A percentile compares a stretch with the other conserved stretches of the same genome.
These are phyloP conservation scores for Apistogramma diplotaenia DNA, from an alignment of 2,113 vertebrate species.

Conservation along the genomic window DNA sequence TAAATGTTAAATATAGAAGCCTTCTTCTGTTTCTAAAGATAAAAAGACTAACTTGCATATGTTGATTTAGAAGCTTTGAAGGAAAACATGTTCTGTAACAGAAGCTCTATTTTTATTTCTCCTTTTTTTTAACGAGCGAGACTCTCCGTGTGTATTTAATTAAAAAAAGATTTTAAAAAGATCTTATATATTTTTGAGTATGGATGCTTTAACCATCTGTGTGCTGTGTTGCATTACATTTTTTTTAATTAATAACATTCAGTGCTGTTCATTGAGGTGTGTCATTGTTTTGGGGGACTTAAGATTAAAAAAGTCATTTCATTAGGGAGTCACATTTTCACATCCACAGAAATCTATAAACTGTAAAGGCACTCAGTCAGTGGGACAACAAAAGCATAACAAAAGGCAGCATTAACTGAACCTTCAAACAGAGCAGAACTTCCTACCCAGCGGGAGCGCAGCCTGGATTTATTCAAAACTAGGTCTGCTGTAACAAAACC, in stretches of 20 bases:
- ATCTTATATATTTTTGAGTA: background rate
- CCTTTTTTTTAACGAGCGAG: no score
- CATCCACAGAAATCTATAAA: background rate
- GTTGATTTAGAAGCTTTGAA: no score
- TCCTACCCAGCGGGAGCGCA: slow-evolving; percentile 14
- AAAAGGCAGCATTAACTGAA: slow-evolving; percentile 16
- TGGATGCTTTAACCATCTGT: background rate
- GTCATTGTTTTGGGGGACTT: no score
- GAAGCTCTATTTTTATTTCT: no score
- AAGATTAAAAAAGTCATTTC: background rate
- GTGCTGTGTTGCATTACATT: accelerated
- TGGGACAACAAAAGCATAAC: background rate
- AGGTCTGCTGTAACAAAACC: slow-evolving; percentile 52
- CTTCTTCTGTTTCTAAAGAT: background rate
- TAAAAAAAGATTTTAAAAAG: no score
- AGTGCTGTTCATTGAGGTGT: no score
- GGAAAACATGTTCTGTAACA: no score
- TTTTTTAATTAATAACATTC: background rate
- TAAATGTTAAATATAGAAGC: background rate
- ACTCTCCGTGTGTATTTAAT: no score
- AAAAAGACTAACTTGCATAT: background rate
- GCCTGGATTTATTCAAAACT: slow-evolving; percentile 31
- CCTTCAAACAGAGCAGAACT: slow-evolving; percentile 20
- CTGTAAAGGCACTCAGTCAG: background rate
- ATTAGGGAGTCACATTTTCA: background rate